phyloP scores from a whole-genome alignment of 2,113 vertebrate species.

The Paradisaea rubra region DNA sequence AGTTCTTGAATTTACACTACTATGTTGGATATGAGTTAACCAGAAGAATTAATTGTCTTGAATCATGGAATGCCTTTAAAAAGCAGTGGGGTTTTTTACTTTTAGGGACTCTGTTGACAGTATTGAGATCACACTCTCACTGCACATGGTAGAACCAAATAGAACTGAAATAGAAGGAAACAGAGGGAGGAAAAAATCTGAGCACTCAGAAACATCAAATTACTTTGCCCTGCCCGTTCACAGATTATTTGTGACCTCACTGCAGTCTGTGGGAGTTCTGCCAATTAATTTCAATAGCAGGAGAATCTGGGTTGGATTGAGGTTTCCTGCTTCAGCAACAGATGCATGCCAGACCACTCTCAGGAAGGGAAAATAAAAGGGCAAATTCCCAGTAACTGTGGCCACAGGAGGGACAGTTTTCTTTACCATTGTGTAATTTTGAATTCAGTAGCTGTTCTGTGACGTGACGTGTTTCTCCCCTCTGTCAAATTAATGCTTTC shows the following conservation, averaged over 20 bases:
- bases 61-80: background rate
- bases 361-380: background rate
- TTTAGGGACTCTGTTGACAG: background rate
- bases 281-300: background rate
- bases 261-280: background rate
- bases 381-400: background rate
- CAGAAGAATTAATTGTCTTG: background rate
- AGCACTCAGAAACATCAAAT: background rate
- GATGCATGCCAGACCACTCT: background rate
- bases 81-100: background rate
- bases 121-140: background rate
- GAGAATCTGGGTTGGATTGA: background rate
- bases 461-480: background rate
- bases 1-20: background rate
- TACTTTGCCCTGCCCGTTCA: background rate
- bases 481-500: background rate
- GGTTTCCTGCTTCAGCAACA: background rate
- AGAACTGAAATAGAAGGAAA: background rate
- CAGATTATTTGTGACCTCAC: background rate
- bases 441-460: slow-evolving; percentile 6
- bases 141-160: background rate
- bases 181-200: background rate
- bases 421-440: background rate
- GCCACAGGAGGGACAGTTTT: background rate
- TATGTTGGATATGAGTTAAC: background rate